Evolutionary conservation across 2,113 vertebrate species (phyloP).

Genomic region (Sclerurus mexicanus): DNA sequence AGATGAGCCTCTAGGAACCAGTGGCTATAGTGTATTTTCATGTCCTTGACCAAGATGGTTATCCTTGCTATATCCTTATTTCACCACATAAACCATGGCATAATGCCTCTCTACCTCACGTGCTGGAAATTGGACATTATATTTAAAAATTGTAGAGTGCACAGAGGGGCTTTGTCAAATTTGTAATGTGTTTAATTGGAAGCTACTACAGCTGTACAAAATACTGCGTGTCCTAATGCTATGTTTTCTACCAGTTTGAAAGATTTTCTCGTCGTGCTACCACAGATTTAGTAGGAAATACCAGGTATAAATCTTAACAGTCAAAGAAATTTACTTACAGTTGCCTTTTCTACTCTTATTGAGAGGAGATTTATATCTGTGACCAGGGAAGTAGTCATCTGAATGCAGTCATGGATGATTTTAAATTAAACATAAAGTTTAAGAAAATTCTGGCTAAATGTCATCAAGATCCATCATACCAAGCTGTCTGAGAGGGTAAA

Average conservation of each 20-base stretch:
- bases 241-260: neutral
- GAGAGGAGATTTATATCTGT: slow-evolving; percentile 54
- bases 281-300: neutral
- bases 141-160: neutral
- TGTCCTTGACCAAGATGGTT: neutral
- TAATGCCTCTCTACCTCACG: neutral
- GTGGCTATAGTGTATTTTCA: neutral
- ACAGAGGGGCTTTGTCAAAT: neutral
- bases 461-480: slow-evolving; percentile 56
- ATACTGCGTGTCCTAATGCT: neutral
- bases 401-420: slow-evolving; percentile 45
- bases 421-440: slow-evolving; percentile 64
- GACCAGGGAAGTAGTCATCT: slow-evolving; percentile 24
- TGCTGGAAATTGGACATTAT: neutral
- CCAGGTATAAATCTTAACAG: neutral
- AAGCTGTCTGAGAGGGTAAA: slow-evolving; percentile 35
- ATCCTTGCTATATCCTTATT: neutral
- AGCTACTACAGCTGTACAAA: neutral
- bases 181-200: neutral
- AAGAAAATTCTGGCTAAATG: slow-evolving; percentile 69
- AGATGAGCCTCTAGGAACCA: neutral
- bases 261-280: neutral
- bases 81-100: neutral
- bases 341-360: slow-evolving; percentile 28
- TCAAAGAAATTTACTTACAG: slow-evolving; percentile 51